These are phyloP conservation scores for Tapirus indicus DNA, from an alignment of 2,797 vertebrate species.

Conservation along the genomic window DNA sequence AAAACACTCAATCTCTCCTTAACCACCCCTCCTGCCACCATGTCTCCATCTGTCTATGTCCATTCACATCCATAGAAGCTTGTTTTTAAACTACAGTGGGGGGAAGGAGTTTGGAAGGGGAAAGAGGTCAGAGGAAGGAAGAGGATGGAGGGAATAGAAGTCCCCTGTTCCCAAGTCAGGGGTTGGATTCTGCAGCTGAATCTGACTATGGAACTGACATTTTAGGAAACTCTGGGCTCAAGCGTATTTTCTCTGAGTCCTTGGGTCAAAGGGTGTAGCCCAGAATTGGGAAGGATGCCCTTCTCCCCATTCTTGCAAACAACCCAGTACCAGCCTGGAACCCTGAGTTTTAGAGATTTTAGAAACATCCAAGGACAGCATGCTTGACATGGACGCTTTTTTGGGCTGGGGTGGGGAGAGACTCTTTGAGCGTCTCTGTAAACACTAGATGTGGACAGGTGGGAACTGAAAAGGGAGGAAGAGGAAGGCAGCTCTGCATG, in stretches of 20 bases:
- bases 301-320: background rate
- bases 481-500: background rate
- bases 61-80: background rate
- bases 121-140: background rate
- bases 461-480: background rate
- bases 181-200: background rate
- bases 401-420: background rate
- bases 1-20: constrained; percentile 9
- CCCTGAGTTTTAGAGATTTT: background rate
- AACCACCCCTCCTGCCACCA: background rate
- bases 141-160: background rate
- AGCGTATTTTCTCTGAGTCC: background rate
- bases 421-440: background rate
- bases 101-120: background rate
- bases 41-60: background rate
- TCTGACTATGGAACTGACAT: background rate
- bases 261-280: background rate
- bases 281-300: background rate
- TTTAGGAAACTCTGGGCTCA: background rate
- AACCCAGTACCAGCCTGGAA: background rate
- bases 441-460: background rate
- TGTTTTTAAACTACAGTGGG: background rate
- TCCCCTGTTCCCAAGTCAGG: background rate
- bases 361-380: background rate
- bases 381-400: background rate